Evolutionary conservation across 2,113 vertebrate species (phyloP), one percentile per base, ranked within the genome.

Genomic region (Trichechus manatus): DNA sequence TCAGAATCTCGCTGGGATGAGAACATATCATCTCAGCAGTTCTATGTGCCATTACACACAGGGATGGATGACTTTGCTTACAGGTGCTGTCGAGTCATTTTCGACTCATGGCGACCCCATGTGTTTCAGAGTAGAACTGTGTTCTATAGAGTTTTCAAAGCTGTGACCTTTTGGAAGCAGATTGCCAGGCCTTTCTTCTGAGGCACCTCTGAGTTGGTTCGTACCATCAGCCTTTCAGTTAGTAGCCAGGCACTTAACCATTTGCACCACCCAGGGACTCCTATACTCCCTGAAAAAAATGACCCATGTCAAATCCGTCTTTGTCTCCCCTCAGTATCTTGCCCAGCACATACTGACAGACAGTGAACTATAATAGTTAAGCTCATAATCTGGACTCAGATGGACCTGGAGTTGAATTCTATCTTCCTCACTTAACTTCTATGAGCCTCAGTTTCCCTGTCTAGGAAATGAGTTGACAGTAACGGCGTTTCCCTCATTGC

Each of bases 281-380:
- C 31, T 3, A 11, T 9, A 29, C 53, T 64, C 36, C 44, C 39
- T 68, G 72, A 59, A 78, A 97, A 97, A 63, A 33, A 59, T n/a
- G 61, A 50, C 27, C 15, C 81, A 33, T 8, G 33, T 50, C 22
- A 50, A 81, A 33, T 31, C 39, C 47, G 11, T 39, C 82, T 53
- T 44, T 72, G 29, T 15, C 22, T 87, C 31, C 78, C 6, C 15
- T 0, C 39, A 39, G 27, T 15, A 7, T 23, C 15, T 6, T 22
- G 23, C 13, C 44, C 74, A 20, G 9, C 27, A 27, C 13, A n/a
- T 36, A 70, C 25, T 42, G 84, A 70, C 42, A 61, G 22, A 31
- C 15, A 7, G 22, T 11, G 1, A 6, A n/a, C 10, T 20, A 1
- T 0, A 29, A 39, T 19, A 20, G 5, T 20, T 79, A 75, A 29